These are phyloP conservation scores for Nemoura dubitans DNA, from an alignment of 2,888 invertebrate genomes.

Conservation along the genomic window DNA sequence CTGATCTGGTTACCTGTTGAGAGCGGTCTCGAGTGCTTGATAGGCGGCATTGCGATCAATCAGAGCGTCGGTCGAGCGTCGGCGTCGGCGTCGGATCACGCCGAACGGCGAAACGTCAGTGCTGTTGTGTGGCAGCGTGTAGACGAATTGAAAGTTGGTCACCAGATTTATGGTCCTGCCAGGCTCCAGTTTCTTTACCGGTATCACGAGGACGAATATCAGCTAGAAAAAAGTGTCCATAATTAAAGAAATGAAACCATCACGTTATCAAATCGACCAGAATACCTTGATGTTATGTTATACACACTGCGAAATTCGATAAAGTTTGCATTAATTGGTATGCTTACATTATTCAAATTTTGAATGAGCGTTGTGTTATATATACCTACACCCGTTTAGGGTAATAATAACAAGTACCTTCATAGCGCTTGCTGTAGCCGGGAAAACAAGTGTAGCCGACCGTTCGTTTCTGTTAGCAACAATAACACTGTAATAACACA, in stretches of 20 bases:
- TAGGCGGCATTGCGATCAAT: slow-evolving; percentile 14
- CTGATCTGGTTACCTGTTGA: slow-evolving; percentile 23
- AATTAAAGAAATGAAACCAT: not conserved
- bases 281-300: too few relatives aligned
- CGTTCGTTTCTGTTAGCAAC: not conserved
- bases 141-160: slow-evolving; percentile 74
- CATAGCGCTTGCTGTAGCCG: not conserved
- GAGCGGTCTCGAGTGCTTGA: slow-evolving; percentile 16
- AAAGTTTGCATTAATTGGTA: too few relatives aligned
- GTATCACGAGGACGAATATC: slow-evolving; percentile 30
- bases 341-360: too few relatives aligned
- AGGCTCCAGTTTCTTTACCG: not conserved
- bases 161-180: slow-evolving; percentile 56
- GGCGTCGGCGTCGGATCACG: slow-evolving; percentile 5
- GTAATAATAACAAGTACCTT: not conserved
- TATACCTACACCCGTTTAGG: too few relatives aligned
- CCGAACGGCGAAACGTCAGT: not conserved
- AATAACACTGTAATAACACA: not conserved
- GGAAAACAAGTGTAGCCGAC: slow-evolving; percentile 12
- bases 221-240: not conserved
- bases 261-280: not conserved
- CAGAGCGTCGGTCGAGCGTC: not conserved
- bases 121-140: slow-evolving; percentile 63
- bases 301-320: too few relatives aligned
- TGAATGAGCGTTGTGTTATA: too few relatives aligned